phyloP scores from a whole-genome alignment of 2,888 invertebrate genomes.

The Exocentrus adspersus region DNA sequence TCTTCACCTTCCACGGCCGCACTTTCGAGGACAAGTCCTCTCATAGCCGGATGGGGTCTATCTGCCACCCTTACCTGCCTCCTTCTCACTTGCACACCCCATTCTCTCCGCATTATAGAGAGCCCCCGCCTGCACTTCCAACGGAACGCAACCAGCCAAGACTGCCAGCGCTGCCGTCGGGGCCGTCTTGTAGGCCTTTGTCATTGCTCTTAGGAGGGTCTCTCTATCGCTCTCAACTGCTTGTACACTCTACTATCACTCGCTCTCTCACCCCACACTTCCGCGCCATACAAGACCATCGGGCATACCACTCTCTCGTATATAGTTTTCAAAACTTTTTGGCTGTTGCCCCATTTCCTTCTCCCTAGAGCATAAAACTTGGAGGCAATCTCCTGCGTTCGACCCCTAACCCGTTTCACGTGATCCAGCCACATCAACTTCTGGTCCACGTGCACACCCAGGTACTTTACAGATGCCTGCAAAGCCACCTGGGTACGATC shows the following conservation, averaged over 20 bases:
- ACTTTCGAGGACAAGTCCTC: no score
- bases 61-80: neutral
- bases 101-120: neutral
- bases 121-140: neutral
- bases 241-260: neutral
- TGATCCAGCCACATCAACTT: neutral
- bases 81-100: neutral
- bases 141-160: neutral
- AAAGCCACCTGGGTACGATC: neutral
- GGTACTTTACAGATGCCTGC: neutral
- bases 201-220: neutral
- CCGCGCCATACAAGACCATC: neutral
- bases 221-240: neutral
- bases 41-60: neutral
- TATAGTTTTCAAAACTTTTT: neutral
- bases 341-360: neutral
- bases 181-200: neutral
- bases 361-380: neutral
- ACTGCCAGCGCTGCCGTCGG: neutral
- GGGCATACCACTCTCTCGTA: neutral
- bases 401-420: neutral
- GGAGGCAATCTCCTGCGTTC: neutral
- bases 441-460: no score
- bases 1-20: no score
- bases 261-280: neutral